These are phyloP conservation scores for Synanthedon formicaeformis DNA, from an alignment of 2,888 invertebrate species.

Conservation along the genomic window DNA sequence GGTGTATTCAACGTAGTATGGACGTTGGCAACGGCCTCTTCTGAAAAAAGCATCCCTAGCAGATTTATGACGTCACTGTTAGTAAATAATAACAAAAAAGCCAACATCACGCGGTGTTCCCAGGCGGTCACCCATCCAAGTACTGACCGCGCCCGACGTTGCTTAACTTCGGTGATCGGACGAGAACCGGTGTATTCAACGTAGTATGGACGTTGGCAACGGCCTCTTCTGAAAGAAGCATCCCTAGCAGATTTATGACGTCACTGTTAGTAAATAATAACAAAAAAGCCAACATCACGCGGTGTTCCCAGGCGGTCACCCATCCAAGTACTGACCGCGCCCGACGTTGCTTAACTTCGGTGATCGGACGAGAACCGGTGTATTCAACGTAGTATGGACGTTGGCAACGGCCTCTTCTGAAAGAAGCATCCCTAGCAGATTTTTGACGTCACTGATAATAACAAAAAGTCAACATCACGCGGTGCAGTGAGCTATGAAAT, in stretches of 20 bases:
- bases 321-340: constrained; percentile 23
- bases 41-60: too few species aligned
- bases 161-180: constrained; percentile 23
- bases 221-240: too few species aligned
- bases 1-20: constrained; percentile 34
- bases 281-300: constrained; percentile 17
- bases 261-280: too few species aligned
- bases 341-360: constrained; percentile 23
- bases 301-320: constrained; percentile 24
- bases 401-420: constrained; percentile 4
- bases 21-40: constrained; percentile 17
- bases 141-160: constrained; percentile 20
- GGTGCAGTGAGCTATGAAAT: not conserved
- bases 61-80: too few species aligned
- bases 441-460: not conserved
- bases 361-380: constrained; percentile 19
- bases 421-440: not conserved
- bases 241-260: too few species aligned
- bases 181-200: constrained; percentile 30
- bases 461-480: constrained; percentile 15
- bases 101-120: constrained; percentile 18
- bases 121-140: constrained; percentile 23
- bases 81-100: constrained; percentile 4
- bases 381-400: constrained; percentile 17
- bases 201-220: constrained; percentile 29